Evolutionary conservation across 2,888 invertebrate genomes (phyloP), one percentile per base, ranked within the genome.

Genomic region (Itoplectis maculator): DNA sequence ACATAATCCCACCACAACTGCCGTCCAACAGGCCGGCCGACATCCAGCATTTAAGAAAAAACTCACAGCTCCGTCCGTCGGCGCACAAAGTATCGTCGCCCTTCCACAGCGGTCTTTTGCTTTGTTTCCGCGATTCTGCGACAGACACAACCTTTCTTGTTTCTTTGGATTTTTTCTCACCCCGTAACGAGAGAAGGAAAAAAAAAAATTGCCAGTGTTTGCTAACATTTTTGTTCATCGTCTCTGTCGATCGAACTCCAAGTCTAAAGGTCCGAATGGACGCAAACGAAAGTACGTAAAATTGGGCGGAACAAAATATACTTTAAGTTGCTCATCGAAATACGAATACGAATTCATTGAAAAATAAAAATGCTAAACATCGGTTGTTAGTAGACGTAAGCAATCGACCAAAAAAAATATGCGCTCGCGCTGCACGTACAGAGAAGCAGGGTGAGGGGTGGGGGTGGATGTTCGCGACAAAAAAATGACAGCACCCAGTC

Each of bases 31-130:
- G 94, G 81, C 98, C 98, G 87, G 97, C 97, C 82, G 96, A 95
- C 95, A 98, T 95, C 98, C 98, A 98, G 94, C 98, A 98, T 93
- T 96, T 95, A 90, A 98, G 95, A 94, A 98, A 97, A 94, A 98
- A 97, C 93, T 98, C 97, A 93, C 98, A 98, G 85, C 96, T 96
- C 76, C 97, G 96, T 81, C 96, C 97, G 89, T 95, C 95, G 59
- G 95, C 93, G 92, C 96, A 96, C 86, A 94, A 93, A 76, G 94
- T 94, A 87, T 94, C 94, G 86, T 95, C 93, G 88, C 92, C 93
- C 87, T 91, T 89, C 91, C 92, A 92, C 86, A 88, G 87, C 87
- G 92, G 92, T 89, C 90, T 92, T 90, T 91, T 92, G 79, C 76
- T 77, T 89, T 90, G 88, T 87, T 90, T 90, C 87, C 92, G 92